Evolutionary conservation across 2,888 invertebrate species (phyloP), one percentile per base, ranked within the genome.

Genomic region (Dioctria linearis): DNA sequence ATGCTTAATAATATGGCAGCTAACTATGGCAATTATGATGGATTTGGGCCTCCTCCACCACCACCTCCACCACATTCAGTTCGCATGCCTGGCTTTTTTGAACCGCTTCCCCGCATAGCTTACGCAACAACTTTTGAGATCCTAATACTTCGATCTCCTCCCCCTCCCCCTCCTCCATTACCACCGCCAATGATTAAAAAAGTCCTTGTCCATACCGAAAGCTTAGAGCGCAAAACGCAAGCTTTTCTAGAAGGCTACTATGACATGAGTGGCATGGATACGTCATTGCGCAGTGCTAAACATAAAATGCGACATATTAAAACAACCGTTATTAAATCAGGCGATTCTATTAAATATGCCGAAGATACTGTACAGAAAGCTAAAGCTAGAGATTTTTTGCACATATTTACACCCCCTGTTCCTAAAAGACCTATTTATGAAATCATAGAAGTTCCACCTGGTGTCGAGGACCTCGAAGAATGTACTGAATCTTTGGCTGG

Each of bases 331-430:
- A 84, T 88, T 43, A 88, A 88, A 84, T 88, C 89, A 0, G 86
- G 84, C 81, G 89, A 89, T 83, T 86, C 88, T 6, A 87, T 88
- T 43, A 89, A 88, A 78, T 88, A 88, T 83, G 88, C 89, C 43
- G 88, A 88, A 86, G 89, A 89, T 83, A 89, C 89, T 54, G 88
- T 89, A 57, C 86, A 88, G 82, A 89, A 89, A 84, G 89, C 89
- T 49, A 87, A 88, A 84, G 87, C 88, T 73, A 87, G 88, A 84
- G 89, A 89, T 83, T 89, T 89, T 83, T 81, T 86, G 66, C 88
- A 88, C 83, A 89, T 89, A 81, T 88, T 88, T 83, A 88, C 86
- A 76, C 89, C 89, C 40, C 87, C 88, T n/a, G 84, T 88, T 82
- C 85, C 85, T 82, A 85, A 88, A 84, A 83, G 85, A 83, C 88